A percentile compares a stretch with the other conserved stretches of the same genome.
phyloP scores from a whole-genome alignment of 2,888 invertebrate species.

The Stenoptilia bipunctidactyla region DNA sequence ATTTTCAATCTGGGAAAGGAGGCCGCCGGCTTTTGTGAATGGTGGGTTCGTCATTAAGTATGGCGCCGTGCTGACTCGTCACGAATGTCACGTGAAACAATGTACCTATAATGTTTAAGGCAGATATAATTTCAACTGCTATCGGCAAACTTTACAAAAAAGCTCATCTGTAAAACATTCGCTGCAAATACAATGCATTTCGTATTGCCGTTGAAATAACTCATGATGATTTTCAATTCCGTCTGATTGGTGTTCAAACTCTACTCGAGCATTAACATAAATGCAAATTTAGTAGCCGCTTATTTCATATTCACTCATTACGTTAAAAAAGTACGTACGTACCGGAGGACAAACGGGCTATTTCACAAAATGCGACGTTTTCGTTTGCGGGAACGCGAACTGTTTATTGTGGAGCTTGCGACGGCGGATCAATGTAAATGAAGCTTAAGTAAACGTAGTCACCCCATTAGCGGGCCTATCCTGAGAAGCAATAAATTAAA shows the following conservation, averaged over 20 bases:
- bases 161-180: no score
- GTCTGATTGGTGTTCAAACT: no score
- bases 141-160: not conserved
- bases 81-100: not conserved
- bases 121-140: not conserved
- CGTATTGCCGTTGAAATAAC: no score
- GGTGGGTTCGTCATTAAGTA: slow-evolving; percentile 3
- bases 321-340: no score
- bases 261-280: no score
- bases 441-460: slow-evolving; percentile 19
- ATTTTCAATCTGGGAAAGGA: slow-evolving; percentile 45
- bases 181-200: no score
- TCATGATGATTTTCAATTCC: no score
- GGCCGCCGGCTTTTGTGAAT: not conserved
- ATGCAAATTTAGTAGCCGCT: no score
- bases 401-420: not conserved
- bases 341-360: no score
- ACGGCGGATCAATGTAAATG: not conserved
- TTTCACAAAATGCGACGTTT: not conserved
- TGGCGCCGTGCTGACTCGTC: not conserved
- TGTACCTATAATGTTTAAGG: not conserved
- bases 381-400: not conserved
- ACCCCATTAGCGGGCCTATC: slow-evolving; percentile 23
- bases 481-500: slow-evolving; percentile 31
- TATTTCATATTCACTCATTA: no score